Conservation (phyloP, 1,140 invertebrate genomes). For the Oryctes rhinoceros region DNA sequence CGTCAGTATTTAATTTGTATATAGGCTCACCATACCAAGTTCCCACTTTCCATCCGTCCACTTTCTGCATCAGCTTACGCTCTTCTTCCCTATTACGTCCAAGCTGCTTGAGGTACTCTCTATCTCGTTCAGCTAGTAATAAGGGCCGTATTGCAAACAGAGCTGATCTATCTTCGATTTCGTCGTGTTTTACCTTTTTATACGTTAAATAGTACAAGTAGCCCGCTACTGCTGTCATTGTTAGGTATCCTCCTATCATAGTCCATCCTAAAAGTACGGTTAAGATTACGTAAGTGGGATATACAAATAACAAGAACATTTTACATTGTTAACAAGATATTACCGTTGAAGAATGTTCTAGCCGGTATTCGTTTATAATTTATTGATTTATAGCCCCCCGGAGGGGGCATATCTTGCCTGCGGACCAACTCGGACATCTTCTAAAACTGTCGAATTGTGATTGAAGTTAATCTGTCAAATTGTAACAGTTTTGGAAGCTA, state of each 20-base stretch:
- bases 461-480: neutral
- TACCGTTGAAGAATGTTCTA: constrained; percentile 74
- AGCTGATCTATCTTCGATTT: constrained; percentile 79
- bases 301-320: constrained; percentile 56
- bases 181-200: constrained; percentile 64
- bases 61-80: constrained; percentile 85
- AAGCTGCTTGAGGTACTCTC: constrained; percentile 82
- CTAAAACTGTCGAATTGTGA: neutral
- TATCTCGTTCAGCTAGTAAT: constrained; percentile 81
- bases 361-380: constrained; percentile 76
- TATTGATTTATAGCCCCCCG: constrained; percentile 82
- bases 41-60: constrained; percentile 88
- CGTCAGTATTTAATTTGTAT: constrained; percentile 65
- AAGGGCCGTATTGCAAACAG: constrained; percentile 78
- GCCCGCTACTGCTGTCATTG: constrained; percentile 65
- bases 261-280: constrained; percentile 62
- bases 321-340: constrained; percentile 48
- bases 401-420: constrained; percentile 86
- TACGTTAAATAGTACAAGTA: constrained; percentile 69
- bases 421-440: constrained; percentile 50
- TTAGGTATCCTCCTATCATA: constrained; percentile 69
- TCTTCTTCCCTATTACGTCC: constrained; percentile 85
- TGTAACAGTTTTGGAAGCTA: neutral
- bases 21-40: constrained; percentile 86
- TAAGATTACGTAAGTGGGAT: neutral